These are phyloP conservation scores for Potamilus streckersoni DNA, from an alignment of 1,140 invertebrate genomes.

Conservation along the genomic window DNA sequence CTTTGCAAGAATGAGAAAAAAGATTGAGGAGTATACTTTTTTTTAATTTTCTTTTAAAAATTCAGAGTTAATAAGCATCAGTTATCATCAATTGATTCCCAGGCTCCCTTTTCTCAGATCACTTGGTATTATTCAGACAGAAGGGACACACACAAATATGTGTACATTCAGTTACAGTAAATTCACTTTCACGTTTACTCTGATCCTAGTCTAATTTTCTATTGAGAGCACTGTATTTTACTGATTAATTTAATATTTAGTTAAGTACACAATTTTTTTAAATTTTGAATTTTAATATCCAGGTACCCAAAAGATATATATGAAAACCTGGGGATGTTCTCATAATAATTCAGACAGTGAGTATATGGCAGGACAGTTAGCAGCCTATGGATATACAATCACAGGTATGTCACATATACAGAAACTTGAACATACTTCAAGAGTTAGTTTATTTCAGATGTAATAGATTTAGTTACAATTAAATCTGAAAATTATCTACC, in stretches of 20 bases:
- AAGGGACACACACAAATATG: too few species aligned
- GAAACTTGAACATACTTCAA: not conserved
- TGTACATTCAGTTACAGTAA: too few species aligned
- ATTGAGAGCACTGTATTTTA: too few species aligned
- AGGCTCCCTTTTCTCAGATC: too few species aligned
- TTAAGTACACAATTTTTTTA: not conserved
- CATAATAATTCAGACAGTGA: conserved; percentile 95
- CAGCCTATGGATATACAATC: conserved; percentile 87
- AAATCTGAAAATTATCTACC: not conserved
- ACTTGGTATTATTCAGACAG: too few species aligned
- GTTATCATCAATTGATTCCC: too few species aligned
- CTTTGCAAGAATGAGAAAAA: too few species aligned
- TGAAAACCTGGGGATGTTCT: conserved; percentile 98
- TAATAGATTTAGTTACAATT: not conserved
- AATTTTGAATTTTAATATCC: conserved; percentile 25
- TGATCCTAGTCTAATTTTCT: too few species aligned
- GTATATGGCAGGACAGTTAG: conserved; percentile 96
- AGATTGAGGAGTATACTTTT: too few species aligned
- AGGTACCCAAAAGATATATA: conserved; percentile 91
- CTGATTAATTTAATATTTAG: not conserved
- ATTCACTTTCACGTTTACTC: too few species aligned
- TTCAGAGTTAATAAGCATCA: too few species aligned
- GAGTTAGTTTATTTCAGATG: not conserved
- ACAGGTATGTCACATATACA: conserved; percentile 68
- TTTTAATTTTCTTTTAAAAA: too few species aligned